Evolutionary conservation across 2,113 vertebrate species (phyloP).

Genomic region (Galeopterus variegatus): DNA sequence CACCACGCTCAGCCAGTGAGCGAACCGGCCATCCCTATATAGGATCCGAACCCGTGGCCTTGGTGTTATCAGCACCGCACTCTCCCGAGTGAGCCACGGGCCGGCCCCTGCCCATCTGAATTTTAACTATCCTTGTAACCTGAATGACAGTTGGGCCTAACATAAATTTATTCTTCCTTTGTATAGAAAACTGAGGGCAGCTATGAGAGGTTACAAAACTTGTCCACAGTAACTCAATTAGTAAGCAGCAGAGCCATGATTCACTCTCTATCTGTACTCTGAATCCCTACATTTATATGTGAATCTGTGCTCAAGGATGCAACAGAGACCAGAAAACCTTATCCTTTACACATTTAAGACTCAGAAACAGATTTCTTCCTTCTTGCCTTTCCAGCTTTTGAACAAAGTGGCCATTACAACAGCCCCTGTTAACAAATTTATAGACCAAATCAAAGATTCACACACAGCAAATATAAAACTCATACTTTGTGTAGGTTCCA

Average conservation of each 20-base stretch:
- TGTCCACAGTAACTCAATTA: background rate
- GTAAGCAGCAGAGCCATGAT: background rate
- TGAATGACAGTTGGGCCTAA: conserved; percentile 33
- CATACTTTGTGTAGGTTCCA: background rate
- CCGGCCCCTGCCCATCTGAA: background rate
- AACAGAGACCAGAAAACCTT: conserved; percentile 25
- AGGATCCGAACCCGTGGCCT: no score
- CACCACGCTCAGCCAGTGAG: no score
- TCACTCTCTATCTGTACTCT: conserved; percentile 3
- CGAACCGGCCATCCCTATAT: no score
- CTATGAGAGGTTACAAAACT: background rate
- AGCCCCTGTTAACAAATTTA: background rate
- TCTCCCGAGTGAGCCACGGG: no score
- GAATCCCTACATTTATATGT: background rate
- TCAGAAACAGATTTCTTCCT: conserved; percentile 55
- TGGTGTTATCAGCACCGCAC: no score
- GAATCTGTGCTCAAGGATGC: conserved; percentile 1
- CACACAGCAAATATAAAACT: conserved; percentile 43
- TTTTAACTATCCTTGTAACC: conserved; percentile 24
- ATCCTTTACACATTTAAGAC: background rate
- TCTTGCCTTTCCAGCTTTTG: conserved; percentile 13
- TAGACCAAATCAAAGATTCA: conserved; percentile 47
- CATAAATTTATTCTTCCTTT: conserved; percentile 47
- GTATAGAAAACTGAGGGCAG: background rate
- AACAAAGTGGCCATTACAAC: conserved; percentile 49